Conservation (phyloP, 1,140 invertebrate species). For the Alviniconcha marisindica region DNA sequence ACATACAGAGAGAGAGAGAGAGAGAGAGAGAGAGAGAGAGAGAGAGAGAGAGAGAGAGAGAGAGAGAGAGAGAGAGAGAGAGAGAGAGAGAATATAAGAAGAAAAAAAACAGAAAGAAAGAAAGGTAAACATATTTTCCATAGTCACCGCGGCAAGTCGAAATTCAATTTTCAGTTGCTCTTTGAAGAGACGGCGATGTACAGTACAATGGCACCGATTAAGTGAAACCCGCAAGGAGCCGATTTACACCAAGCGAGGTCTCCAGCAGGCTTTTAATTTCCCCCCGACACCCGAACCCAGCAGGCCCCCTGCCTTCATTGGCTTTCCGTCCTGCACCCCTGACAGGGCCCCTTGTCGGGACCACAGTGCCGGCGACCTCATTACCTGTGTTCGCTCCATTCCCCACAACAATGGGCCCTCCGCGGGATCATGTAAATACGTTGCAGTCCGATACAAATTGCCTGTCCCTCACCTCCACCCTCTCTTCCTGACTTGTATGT, state of each 20-base stretch:
- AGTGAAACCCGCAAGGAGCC: neutral
- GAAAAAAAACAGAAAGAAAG: neutral
- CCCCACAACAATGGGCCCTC: constrained; percentile 23
- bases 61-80: neutral
- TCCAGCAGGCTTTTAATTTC: constrained; percentile 30
- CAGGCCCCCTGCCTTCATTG: neutral
- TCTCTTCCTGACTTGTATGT: neutral
- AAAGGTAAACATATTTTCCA: neutral
- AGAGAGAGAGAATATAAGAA: too few relatives aligned
- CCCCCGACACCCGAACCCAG: constrained; percentile 29
- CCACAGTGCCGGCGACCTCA: constrained; percentile 22
- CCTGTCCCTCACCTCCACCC: neutral
- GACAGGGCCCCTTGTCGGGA: constrained; percentile 12
- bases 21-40: neutral
- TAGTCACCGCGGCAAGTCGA: neutral
- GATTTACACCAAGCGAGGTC: constrained; percentile 9
- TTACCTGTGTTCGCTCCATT: constrained; percentile 30
- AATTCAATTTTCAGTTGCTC: neutral
- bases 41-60: neutral
- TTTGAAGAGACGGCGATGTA: neutral
- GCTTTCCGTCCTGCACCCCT: constrained; percentile 1
- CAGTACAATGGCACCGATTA: neutral
- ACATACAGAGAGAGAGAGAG: too few relatives aligned
- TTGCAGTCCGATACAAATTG: constrained; percentile 35
- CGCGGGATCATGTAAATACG: constrained; percentile 32